These are phyloP conservation scores for Drosophila nr. perissopoda DNA, from an alignment of 2,888 invertebrate species.

Conservation along the genomic window DNA sequence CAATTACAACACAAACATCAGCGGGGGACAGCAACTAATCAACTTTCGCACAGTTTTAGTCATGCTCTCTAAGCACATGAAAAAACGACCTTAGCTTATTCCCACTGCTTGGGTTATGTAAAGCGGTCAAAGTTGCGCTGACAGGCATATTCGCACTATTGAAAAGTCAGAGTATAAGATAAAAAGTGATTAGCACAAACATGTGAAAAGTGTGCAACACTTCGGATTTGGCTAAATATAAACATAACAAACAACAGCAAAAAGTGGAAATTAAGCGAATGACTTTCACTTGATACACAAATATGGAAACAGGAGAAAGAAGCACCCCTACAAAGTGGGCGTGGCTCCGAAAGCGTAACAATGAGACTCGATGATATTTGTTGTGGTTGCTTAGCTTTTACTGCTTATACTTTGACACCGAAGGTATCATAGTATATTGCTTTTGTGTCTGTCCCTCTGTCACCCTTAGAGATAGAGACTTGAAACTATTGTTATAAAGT, in stretches of 20 bases:
- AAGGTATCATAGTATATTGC: neutral
- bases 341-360: constrained; percentile 62
- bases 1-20: constrained; percentile 30
- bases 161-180: constrained; percentile 34
- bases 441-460: neutral
- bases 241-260: constrained; percentile 50
- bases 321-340: constrained; percentile 39
- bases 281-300: constrained; percentile 73
- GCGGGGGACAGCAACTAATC: constrained; percentile 28
- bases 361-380: constrained; percentile 35
- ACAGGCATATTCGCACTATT: constrained; percentile 51
- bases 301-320: constrained; percentile 45
- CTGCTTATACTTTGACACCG: neutral
- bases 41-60: constrained; percentile 38
- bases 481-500: too few species aligned
- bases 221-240: constrained; percentile 52
- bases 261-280: constrained; percentile 65
- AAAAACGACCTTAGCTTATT: constrained; percentile 1
- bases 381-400: constrained; percentile 1
- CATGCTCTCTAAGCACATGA: constrained; percentile 27
- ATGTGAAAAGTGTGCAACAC: constrained; percentile 73
- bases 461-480: too few species aligned
- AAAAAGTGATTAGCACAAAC: constrained; percentile 74
- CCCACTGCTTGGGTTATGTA: constrained; percentile 46
- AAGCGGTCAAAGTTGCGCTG: constrained; percentile 52